A percentile compares a stretch with the other conserved stretches of the same genome.
These are phyloP conservation scores for Ptilorrhoa leucosticta DNA, from an alignment of 2,113 vertebrate species.

Conservation along the genomic window DNA sequence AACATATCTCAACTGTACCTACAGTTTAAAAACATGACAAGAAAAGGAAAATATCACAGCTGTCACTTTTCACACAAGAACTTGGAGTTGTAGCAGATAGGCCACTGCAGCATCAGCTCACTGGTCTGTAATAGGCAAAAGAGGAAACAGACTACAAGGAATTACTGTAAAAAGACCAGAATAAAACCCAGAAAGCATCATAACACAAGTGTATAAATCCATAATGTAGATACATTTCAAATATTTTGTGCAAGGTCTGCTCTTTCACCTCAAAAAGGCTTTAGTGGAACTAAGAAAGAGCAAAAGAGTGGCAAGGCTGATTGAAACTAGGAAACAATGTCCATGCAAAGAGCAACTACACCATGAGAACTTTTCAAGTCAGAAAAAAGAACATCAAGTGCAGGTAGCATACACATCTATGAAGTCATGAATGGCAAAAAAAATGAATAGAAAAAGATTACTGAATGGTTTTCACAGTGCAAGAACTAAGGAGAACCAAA, in stretches of 20 bases:
- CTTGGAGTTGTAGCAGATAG: not conserved
- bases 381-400: not conserved
- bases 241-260: not conserved
- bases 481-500: conserved; percentile 20
- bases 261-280: not conserved
- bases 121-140: not conserved
- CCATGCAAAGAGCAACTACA: not conserved
- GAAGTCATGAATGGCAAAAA: not conserved
- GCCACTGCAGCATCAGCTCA: not conserved
- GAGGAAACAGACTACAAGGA: not conserved
- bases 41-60: not conserved
- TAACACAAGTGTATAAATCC: not conserved
- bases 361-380: not conserved
- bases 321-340: not conserved
- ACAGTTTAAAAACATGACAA: not conserved
- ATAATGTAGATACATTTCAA: not conserved
- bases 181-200: not conserved
- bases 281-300: not conserved
- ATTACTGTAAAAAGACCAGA: not conserved
- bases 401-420: not conserved
- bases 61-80: not conserved
- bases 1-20: not conserved
- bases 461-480: not conserved
- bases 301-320: not conserved
- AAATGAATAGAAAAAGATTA: conserved; percentile 13